Conservation (phyloP, 2,888 invertebrate species). For the Myopa testacea region DNA sequence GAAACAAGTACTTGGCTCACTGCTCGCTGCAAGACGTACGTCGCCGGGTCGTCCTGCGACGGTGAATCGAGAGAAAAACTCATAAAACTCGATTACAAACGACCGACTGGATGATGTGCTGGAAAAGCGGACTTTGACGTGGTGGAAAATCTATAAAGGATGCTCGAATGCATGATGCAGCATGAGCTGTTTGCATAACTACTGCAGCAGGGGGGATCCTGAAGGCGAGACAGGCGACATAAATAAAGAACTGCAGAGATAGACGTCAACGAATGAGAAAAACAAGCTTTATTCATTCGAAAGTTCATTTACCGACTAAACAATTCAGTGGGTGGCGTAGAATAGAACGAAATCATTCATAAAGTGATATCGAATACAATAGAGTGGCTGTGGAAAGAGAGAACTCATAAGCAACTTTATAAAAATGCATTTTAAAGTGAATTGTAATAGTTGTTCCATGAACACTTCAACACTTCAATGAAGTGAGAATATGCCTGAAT, state of each 20-base stretch:
- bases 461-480: background rate
- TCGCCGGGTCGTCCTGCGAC: background rate
- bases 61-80: background rate
- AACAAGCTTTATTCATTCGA: no score
- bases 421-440: background rate
- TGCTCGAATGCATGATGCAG: background rate
- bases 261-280: no score
- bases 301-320: no score
- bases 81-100: constrained; percentile 33
- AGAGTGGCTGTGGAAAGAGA: background rate
- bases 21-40: background rate
- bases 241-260: background rate
- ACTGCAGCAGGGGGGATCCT: background rate
- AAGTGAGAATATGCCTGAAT: background rate
- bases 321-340: background rate
- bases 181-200: constrained; percentile 27
- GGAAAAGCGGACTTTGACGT: constrained; percentile 18
- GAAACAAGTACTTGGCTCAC: background rate
- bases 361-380: background rate
- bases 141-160: constrained; percentile 23
- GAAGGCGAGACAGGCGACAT: background rate
- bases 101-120: constrained; percentile 17
- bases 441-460: background rate
- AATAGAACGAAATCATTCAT: background rate
- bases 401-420: background rate